A percentile compares a stretch with the other conserved stretches of the same genome.
phyloP scores from a whole-genome alignment of 2,797 vertebrate species.

The Lagorchestes hirsutus region DNA sequence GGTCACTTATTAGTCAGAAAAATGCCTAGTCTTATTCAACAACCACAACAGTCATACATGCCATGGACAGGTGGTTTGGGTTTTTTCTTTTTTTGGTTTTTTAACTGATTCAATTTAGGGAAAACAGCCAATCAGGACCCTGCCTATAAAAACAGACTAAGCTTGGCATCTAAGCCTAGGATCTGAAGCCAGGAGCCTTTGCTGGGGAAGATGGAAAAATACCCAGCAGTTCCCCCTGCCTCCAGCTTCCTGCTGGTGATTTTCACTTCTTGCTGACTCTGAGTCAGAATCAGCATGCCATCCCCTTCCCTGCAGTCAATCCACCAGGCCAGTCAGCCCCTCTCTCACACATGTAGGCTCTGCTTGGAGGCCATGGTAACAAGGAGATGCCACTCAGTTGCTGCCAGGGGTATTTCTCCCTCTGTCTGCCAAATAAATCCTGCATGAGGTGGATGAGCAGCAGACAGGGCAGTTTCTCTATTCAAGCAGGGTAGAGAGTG shows the following conservation, averaged over 20 bases:
- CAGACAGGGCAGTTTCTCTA: background rate
- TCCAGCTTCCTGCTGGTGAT: conserved; percentile 72
- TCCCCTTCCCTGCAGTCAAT: conserved; percentile 71
- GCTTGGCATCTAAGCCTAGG: conserved; percentile 64
- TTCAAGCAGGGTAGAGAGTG: background rate
- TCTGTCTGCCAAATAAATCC: conserved; percentile 28
- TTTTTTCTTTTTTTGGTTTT: conserved; percentile 48
- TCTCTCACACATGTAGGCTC: conserved; percentile 70
- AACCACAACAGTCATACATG: conserved; percentile 32
- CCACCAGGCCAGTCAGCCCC: conserved; percentile 65
- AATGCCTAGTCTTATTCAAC: conserved; percentile 17
- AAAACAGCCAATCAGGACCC: conserved; percentile 56
- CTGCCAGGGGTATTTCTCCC: conserved; percentile 46
- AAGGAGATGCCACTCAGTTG: conserved; percentile 34
- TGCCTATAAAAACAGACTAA: conserved; percentile 62
- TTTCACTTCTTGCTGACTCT: conserved; percentile 76
- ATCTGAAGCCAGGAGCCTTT: conserved; percentile 45
- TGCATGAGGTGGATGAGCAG: background rate
- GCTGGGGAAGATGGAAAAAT: conserved; percentile 74
- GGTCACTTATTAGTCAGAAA: conserved; percentile 1
- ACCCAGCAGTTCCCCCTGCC: conserved; percentile 68
- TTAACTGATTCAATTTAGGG: conserved; percentile 33
- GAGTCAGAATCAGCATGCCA: conserved; percentile 77
- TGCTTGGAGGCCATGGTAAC: conserved; percentile 68
- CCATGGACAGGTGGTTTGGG: background rate